A percentile compares a stretch with the other conserved stretches of the same genome.
Conservation (phyloP, 2,113 vertebrate genomes). For the Chaetura pelagica region DNA sequence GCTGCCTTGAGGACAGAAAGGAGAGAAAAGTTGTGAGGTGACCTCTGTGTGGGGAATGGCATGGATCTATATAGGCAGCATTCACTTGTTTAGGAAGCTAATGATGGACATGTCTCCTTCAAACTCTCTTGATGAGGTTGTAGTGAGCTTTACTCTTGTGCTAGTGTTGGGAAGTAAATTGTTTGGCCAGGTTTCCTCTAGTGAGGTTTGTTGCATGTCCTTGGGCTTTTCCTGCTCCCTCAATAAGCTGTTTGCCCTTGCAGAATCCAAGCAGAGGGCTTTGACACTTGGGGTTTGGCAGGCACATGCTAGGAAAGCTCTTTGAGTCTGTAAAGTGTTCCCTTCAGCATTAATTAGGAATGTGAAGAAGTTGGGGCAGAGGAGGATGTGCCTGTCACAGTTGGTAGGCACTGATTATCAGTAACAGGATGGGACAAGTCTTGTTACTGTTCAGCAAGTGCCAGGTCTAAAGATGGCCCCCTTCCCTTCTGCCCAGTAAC, state of each 20-base stretch:
- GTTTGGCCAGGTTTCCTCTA: neutral
- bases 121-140: neutral
- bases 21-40: neutral
- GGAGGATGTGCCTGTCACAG: rapidly evolving
- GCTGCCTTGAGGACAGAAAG: neutral
- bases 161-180: neutral
- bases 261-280: neutral
- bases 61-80: neutral
- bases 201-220: neutral
- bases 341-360: neutral
- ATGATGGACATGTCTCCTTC: neutral
- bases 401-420: neutral
- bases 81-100: neutral
- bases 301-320: neutral
- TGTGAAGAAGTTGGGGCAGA: neutral
- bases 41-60: neutral
- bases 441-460: neutral
- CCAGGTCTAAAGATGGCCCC: neutral
- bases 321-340: neutral
- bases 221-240: neutral
- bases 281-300: neutral
- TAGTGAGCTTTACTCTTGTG: neutral
- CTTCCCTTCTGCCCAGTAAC: neutral
- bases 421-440: neutral
- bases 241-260: neutral